Percentiles rank a stretch among this genome's conserved stretches.
phyloP scores from a whole-genome alignment of 1,140 invertebrate genomes.

The Pseudoatta argentina region DNA sequence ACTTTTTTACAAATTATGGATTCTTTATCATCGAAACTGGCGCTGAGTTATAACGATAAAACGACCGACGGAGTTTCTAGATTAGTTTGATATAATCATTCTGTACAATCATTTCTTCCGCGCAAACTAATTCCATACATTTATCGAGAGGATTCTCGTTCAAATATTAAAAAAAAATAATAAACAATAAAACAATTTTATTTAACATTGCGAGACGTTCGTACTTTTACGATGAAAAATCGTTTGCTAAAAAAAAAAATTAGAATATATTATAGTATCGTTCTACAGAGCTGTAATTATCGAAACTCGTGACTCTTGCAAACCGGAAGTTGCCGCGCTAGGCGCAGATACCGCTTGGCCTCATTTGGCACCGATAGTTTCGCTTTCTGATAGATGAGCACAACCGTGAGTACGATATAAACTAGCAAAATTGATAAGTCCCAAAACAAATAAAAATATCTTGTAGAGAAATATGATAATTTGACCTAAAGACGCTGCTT shows the following conservation, averaged over 20 bases:
- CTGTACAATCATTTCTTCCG: neutral
- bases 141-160: constrained; percentile 18
- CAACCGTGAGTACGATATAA: neutral
- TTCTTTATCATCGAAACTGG: neutral
- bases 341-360: constrained; percentile 65
- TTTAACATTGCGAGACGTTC: neutral
- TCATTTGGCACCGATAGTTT: constrained; percentile 67
- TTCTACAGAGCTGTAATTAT: constrained; percentile 49
- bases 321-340: constrained; percentile 65
- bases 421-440: constrained; percentile 10
- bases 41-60: constrained; percentile 26
- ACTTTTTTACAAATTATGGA: neutral
- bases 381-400: constrained; percentile 57
- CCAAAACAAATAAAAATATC: neutral
- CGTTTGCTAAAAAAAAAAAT: neutral
- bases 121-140: constrained; percentile 27
- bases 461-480: neutral
- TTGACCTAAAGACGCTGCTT: neutral
- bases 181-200: neutral
- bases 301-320: constrained; percentile 3
- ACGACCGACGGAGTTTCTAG: constrained; percentile 44
- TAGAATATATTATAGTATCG: neutral
- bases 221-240: neutral
- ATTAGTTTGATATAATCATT: constrained; percentile 43
- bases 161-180: neutral